These are phyloP conservation scores for Remorina albescens DNA, from an alignment of 2,797 vertebrate species.

Conservation along the genomic window DNA sequence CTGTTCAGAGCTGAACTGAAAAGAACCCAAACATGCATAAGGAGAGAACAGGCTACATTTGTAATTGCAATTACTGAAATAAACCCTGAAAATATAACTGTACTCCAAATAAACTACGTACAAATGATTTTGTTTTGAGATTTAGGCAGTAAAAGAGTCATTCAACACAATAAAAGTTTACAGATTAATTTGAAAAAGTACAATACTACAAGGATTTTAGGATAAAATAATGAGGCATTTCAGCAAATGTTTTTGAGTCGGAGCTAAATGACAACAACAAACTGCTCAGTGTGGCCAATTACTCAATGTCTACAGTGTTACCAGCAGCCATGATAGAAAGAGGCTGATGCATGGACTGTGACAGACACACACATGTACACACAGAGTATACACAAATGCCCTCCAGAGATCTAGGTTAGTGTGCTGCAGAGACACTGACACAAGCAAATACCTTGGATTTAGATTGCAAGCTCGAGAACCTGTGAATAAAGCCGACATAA, in stretches of 20 bases:
- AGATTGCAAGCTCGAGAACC: conserved; percentile 31
- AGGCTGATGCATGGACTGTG: conserved; percentile 42
- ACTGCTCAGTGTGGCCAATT: conserved; percentile 42
- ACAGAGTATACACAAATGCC: conserved; percentile 23
- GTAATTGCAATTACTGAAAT: background rate
- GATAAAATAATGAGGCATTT: background rate
- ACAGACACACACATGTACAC: conserved; percentile 44
- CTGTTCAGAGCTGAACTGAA: background rate
- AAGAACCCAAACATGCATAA: background rate
- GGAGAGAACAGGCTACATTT: background rate
- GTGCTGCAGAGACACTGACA: conserved; percentile 34
- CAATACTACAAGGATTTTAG: background rate
- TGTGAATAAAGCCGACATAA: conserved; percentile 5
- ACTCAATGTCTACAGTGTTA: conserved; percentile 56
- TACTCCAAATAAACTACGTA: background rate
- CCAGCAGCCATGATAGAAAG: conserved; percentile 38
- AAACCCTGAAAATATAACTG: background rate
- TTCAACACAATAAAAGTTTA: background rate
- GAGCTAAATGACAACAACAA: conserved; percentile 46
- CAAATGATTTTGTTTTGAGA: background rate
- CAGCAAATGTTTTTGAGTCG: conserved; percentile 3
- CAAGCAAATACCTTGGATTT: conserved; percentile 55
- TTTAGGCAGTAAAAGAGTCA: background rate
- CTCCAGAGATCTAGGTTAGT: conserved; percentile 51
- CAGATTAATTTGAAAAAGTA: background rate